Evolutionary conservation across 2,797 vertebrate species (phyloP), one percentile per base, ranked within the genome.

Genomic region (Chrysocyon brachyurus): DNA sequence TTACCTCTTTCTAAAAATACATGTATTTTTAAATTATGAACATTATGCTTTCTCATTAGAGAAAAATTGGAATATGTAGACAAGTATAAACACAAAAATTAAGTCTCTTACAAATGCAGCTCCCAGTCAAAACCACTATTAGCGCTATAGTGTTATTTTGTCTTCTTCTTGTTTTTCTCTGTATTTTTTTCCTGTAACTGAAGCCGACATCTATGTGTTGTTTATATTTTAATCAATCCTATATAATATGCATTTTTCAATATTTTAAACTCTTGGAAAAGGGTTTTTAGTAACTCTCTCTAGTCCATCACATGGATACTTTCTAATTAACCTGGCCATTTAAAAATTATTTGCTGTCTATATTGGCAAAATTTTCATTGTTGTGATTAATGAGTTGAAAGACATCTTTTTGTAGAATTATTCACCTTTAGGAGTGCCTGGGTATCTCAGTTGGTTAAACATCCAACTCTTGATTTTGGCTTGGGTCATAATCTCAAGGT

Each of bases 211-310:
- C 3, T 17, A 1, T 52, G 2, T 31, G 5, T 49, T 84, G 52
- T 52, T 56, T 64, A n/a, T 15, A 49, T 54, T 90, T 84, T 84
- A 87, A 79, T 79, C 84, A 94, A 61, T n/a, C 40, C 17, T 33
- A 3, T 26, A 33, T 6, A 54, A 54, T 33, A 75, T 19, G 15
- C 6, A 57, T 28, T 70, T 75, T 82, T 73, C 40, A 78, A 56
- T 17, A 91, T 40, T 66, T 61, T 59, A 68, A 87, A 26, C 16
- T 87, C 61, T 77, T 78, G 14, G 10, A 16, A 64, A 90, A 66
- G 2, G 5, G 5, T 56, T 73, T 91, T 87, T 26, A 66, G 57
- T 52, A 77, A n/a, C 16, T 70, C 4, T 11, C 7, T 40, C 26
- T 68, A n/a, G 78, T 72, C 40, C 6, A 26, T 64, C 6, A 22